phyloP scores from a whole-genome alignment of 2,113 vertebrate species.

The Progne subis region DNA sequence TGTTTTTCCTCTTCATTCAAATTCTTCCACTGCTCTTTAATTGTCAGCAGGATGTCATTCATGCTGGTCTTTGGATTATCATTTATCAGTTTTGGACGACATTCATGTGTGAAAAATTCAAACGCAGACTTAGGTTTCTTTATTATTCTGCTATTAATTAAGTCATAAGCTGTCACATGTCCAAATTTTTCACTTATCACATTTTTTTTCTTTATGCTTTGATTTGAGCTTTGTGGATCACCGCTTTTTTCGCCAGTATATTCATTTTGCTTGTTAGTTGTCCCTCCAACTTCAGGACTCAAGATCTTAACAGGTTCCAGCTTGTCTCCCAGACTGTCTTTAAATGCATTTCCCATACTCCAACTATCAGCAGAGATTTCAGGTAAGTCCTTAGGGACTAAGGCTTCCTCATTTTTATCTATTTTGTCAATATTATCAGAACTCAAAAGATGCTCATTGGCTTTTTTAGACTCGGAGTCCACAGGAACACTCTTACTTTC shows the following conservation, averaged over 20 bases:
- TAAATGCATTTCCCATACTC: slow-evolving; percentile 84
- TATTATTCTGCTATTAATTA: slow-evolving; percentile 84
- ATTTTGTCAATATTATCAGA: neutral
- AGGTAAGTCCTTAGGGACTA: neutral
- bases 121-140: slow-evolving; percentile 84
- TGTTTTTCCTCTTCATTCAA: slow-evolving; percentile 83
- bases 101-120: slow-evolving; percentile 84
- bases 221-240: slow-evolving; percentile 17
- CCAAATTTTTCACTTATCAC: slow-evolving; percentile 83
- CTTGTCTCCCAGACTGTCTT: slow-evolving; percentile 69
- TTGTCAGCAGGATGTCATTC: slow-evolving; percentile 77
- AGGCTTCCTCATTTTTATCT: neutral
- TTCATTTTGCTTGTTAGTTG: neutral
- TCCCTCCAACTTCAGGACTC: slow-evolving; percentile 39
- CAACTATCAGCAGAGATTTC: slow-evolving; percentile 82
- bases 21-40: slow-evolving; percentile 87
- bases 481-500: neutral
- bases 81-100: slow-evolving; percentile 76
- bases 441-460: neutral
- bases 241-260: neutral
- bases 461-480: neutral
- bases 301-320: slow-evolving; percentile 85
- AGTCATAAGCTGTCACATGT: slow-evolving; percentile 85
- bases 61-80: slow-evolving; percentile 81
- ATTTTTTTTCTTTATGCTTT: slow-evolving; percentile 73